Base-by-base conservation (phyloP, 2,888 invertebrate species). In the Abscondita cerata region DNA sequence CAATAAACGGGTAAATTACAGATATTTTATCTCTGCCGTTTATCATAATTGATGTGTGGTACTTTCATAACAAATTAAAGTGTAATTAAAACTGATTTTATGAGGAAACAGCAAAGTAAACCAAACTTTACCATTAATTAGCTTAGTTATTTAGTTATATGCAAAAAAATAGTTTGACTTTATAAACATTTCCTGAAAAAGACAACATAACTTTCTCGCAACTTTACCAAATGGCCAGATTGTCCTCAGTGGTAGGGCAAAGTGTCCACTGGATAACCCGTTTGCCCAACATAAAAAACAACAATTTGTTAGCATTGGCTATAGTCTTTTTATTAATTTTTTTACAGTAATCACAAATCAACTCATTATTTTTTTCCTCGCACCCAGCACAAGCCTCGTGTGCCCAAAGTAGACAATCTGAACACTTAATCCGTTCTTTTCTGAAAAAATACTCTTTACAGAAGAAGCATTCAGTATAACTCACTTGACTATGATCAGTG, bases 331-430 rank as follows among this genome's bases (percentile, higher is more conserved):
- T 36, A 36, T 36, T 36, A 8, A 2, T 6, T 25, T 25, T 6
- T 6, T 25, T 25, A 25, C 25, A 25, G 2, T 3, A 2, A 36
- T 41, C 16, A 41, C 41, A 41, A 13, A 41, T 41, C 1, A 15
- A 41, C 4, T 41, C 41, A 41, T 13, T 16, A 4, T n/a, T 41
- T 13, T 13, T 9, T 16, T 41, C 16, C 2, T 41, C 13, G 41
- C 15, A 41, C 36, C 36, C 36, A 12, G 36, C 36, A 36, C 36
- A 36, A 36, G 36, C 36, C 36, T 36, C 36, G 36, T 41, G 41
- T 41, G 41, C 41, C 41, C 41, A 16, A 41, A 3, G 41, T 41
- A 41, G 3, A 41, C 13, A 41, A 9, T 13, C 9, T 41, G 41
- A 41, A 15, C 41, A 13, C 9, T 16, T 41, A 2, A 41, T 41